Evolutionary conservation across 64 coral and sea anemone species (phyloP).

Genomic region (Montipora foliosa): DNA sequence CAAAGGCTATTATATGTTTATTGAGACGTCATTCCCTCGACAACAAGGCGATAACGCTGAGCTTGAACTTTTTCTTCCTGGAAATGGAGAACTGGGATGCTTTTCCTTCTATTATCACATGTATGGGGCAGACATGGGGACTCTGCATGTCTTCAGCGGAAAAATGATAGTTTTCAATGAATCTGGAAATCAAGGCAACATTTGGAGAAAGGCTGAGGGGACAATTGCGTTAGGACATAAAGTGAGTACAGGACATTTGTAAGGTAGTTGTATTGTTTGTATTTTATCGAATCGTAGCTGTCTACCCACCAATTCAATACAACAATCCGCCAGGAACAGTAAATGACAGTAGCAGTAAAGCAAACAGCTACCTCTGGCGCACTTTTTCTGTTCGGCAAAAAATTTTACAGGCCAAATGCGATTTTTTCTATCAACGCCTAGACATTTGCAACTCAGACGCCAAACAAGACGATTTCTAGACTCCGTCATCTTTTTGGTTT

Average conservation of each 20-base stretch:
- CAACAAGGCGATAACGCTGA: slow-evolving; percentile 27
- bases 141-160: slow-evolving; percentile 4
- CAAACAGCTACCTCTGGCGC: too few species aligned
- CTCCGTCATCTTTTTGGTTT: too few species aligned
- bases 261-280: too few species aligned
- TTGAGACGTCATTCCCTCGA: slow-evolving; percentile 30
- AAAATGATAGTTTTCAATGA: not conserved
- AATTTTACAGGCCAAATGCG: too few species aligned
- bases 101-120: slow-evolving; percentile 8
- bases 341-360: too few species aligned
- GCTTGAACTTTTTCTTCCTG: not conserved
- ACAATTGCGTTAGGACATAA: not conserved
- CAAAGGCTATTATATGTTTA: slow-evolving; percentile 40
- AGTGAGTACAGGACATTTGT: not conserved
- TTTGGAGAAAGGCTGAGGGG: slow-evolving; percentile 29
- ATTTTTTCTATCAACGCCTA: too few species aligned
- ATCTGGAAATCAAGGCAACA: slow-evolving; percentile 24
- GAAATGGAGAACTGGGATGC: not conserved
- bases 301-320: too few species aligned
- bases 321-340: too few species aligned
- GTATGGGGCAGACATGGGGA: slow-evolving; percentile 29
- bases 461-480: too few species aligned
- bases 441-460: too few species aligned
- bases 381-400: too few species aligned
- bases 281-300: too few species aligned